Base-by-base conservation (phyloP, 2,888 invertebrate species). In the Caenorhabditis angaria region DNA sequence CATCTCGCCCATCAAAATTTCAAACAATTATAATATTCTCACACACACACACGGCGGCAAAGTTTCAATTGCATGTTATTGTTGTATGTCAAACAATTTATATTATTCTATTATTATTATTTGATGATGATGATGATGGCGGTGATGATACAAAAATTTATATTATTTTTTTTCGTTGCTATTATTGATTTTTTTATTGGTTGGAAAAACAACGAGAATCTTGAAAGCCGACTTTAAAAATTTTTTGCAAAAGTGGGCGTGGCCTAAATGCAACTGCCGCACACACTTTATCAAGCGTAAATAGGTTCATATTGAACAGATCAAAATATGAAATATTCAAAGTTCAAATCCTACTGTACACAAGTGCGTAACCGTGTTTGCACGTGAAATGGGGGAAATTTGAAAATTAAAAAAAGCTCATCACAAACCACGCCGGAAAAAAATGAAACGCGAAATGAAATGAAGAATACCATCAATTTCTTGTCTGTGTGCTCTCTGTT, bases 71-170 rank as follows among this genome's bases (percentile, higher is more conserved):
- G 48, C 29, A 48, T 64, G 58, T 48, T 57, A 32, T 50, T 32
- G 48, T 48, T 56, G 55, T 47, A 63, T 64, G 63, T 57, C 63
- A 64, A 64, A 64, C 63, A 64, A 64, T 64, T 62, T 41, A 41
- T 41, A 41, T 41, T 41, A 41, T 41, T 41, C 41, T 41, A 41
- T 41, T 41, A 41, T 41, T 12, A 41, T 41, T n/a, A n/a, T n/a
- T 53, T 61, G 22, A 20, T 20, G 53, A 53, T 29, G 35, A 5
- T 12, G 61, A 24, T 12, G 51, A 25, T 53, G 61, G n/a, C n/a
- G n/a, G n/a, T n/a, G n/a, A n/a, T n/a, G n/a, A 41, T 18, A 32
- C 32, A 5, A 41, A 41, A 41, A 41, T 41, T 41, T 18, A 18
- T 41, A 41, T 41, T 41, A 41, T 41, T 32, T 8, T 41, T 41